Evolutionary conservation across 2,888 invertebrate genomes (phyloP), one percentile per base, ranked within the genome.

Genomic region (Psylliodes chrysocephalus): DNA sequence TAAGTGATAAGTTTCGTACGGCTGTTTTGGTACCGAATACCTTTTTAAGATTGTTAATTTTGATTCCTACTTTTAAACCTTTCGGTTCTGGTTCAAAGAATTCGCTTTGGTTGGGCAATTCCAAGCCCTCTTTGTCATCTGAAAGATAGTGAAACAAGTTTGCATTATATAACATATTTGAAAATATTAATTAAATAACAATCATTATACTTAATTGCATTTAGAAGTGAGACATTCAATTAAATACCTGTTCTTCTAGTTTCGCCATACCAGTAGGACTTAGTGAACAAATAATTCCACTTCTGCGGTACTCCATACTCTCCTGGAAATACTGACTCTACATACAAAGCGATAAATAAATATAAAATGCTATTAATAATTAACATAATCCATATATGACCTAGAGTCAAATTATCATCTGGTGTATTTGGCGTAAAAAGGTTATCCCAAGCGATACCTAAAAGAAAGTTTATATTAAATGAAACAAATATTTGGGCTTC

Each of bases 271-370:
- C 90, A 90, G 75, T 85, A 90, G 1, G 78, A 74, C 19, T 82
- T 80, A 35, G 86, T 86, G 52, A 94, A 86, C 0, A 89, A 88
- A 77, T 94, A 96, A 77, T 95, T 89, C 89, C 93, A 95, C 25
- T 89, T 90, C 66, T 89, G 88, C 0, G 92, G 90, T 0, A 96
- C 89, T 2, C 96, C 96, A 79, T 87, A 94, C 10, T 92, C 91
- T 8, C 96, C 96, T 0, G 96, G 96, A 66, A 90, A 85, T 7
- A 97, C 88, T 70, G 92, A 92, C 80, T 96, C 96, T 19, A 96
- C 82, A 78, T 96, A 97, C 70, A 95, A 83, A 0, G 96, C 90
- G 33, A 95, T 80, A 1, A 90, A 62, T 79, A 93, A 86, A 77
- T 95, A 94, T 0, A 95, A 49, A 0, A 90, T 54, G 7, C 86